Conservation (phyloP, 2,113 vertebrate species). For the Tachysurus vachellii region DNA sequence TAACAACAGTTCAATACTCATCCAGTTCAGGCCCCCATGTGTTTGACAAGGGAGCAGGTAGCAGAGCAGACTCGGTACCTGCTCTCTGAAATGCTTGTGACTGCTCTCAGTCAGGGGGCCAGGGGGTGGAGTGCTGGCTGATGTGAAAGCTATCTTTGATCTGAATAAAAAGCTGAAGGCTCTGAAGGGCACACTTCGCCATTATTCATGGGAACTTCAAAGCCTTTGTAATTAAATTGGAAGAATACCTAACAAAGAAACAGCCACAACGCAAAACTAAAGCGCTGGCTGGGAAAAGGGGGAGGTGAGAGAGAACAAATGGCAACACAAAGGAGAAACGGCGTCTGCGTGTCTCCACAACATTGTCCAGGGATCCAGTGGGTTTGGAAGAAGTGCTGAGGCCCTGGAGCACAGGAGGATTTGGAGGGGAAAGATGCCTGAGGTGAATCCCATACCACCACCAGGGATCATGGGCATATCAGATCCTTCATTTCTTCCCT, state of each 20-base stretch:
- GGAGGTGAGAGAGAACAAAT: constrained; percentile 15
- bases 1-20: constrained; percentile 52
- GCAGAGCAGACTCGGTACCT: constrained; percentile 49
- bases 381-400: constrained; percentile 37
- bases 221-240: constrained; percentile 60
- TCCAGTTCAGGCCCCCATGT: constrained; percentile 36
- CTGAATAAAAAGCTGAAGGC: constrained; percentile 65
- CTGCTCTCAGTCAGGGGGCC: constrained; percentile 44
- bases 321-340: constrained; percentile 32
- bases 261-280: constrained; percentile 49
- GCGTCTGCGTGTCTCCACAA: constrained; percentile 14
- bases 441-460: constrained; percentile 25
- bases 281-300: background rate
- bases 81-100: constrained; percentile 53
- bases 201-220: constrained; percentile 61
- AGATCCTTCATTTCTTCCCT: constrained; percentile 22
- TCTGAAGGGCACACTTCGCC: constrained; percentile 50
- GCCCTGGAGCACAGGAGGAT: constrained; percentile 39
- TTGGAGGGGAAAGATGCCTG: constrained; percentile 34
- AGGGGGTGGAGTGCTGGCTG: constrained; percentile 50
- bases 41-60: constrained; percentile 49
- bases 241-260: constrained; percentile 59
- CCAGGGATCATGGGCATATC: constrained; percentile 5
- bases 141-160: constrained; percentile 64
- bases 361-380: constrained; percentile 43